A percentile compares a stretch with the other conserved stretches of the same genome.
Conservation (phyloP, 2,113 vertebrate genomes). For the Callorhinus ursinus region DNA sequence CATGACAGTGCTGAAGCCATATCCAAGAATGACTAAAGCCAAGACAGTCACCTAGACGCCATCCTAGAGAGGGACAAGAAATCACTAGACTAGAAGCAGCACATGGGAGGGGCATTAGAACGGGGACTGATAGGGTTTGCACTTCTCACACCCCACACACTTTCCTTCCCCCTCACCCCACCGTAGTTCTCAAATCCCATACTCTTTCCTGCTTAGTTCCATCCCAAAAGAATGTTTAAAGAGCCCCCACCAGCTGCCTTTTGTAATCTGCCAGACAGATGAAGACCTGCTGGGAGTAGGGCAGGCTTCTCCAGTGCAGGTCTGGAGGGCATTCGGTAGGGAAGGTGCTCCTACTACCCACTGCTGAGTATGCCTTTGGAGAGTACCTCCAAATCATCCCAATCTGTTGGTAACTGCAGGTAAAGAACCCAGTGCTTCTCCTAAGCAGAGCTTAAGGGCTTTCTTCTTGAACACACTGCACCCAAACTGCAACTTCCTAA, state of each 20-base stretch:
- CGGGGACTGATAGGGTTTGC: accelerated
- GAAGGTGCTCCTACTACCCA: not conserved
- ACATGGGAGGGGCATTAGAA: not conserved
- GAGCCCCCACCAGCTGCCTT: not conserved
- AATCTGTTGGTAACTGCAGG: not conserved
- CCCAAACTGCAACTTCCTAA: not conserved
- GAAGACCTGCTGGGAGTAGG: not conserved
- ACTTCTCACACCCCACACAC: not conserved
- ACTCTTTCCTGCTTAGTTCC: not conserved
- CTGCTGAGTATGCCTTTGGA: not conserved
- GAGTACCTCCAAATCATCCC: too few species aligned
- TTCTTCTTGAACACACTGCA: not conserved
- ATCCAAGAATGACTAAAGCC: not conserved
- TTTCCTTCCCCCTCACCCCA: not conserved
- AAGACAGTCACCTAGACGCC: not conserved
- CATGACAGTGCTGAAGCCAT: not conserved
- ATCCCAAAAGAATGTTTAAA: not conserved
- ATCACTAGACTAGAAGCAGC: not conserved
- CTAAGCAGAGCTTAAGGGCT: not conserved
- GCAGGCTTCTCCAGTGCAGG: not conserved
- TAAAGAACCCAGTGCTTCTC: not conserved
- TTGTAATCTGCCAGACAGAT: not conserved
- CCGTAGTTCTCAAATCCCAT: not conserved
- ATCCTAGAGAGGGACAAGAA: not conserved
- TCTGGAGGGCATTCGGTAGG: not conserved